Evolutionary conservation across 2,113 vertebrate genomes (phyloP).

Genomic region (Hemichromis elongatus): DNA sequence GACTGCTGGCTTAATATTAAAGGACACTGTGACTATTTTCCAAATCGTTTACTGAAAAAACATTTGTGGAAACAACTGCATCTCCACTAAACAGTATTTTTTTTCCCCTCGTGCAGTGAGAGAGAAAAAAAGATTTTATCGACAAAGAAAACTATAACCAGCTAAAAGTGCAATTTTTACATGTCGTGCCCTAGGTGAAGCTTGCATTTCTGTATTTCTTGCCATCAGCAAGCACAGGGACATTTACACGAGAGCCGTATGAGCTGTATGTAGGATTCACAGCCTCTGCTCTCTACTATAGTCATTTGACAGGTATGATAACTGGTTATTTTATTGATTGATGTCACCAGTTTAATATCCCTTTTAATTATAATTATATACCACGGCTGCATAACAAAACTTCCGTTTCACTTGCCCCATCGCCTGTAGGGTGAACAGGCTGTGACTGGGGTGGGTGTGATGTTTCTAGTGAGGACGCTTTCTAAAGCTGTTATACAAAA

Average conservation of each 20-base stretch:
- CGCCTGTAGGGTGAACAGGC: not conserved
- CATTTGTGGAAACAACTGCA: not conserved
- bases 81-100: not conserved
- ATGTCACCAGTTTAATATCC: not conserved
- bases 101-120: accelerated
- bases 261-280: not conserved
- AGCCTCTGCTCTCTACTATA: not conserved
- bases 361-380: not conserved
- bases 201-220: not conserved
- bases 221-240: not conserved
- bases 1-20: not conserved
- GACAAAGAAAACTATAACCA: not conserved
- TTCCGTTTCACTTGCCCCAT: not conserved
- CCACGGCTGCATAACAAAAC: not conserved
- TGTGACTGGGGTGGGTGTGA: not conserved
- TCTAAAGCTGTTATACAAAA: not conserved
- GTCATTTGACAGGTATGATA: not conserved
- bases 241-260: not conserved
- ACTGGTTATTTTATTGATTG: not conserved
- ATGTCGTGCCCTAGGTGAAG: not conserved
- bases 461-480: not conserved
- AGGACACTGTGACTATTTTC: not conserved
- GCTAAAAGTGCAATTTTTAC: not conserved
- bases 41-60: not conserved
- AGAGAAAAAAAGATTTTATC: not conserved